Evolutionary conservation across 2,113 vertebrate species (phyloP).

Genomic region (Nycticebus coucang): DNA sequence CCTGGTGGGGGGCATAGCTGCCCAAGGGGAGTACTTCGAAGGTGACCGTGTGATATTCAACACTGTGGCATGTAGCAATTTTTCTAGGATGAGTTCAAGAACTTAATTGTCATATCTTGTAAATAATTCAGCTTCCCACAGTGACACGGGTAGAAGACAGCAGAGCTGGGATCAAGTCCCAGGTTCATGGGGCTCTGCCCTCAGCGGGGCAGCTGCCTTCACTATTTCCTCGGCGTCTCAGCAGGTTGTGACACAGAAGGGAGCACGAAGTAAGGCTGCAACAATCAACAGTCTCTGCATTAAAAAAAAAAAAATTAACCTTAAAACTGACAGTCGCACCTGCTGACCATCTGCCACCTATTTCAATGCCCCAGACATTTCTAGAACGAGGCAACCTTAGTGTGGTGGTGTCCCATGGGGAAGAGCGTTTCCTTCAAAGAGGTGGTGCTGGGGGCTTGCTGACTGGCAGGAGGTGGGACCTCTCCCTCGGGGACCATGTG

Average conservation of each 20-base stretch:
- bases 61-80: too few species aligned
- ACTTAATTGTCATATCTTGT: too few species aligned
- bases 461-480: too few species aligned
- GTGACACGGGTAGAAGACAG: too few species aligned
- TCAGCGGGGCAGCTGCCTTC: too few species aligned
- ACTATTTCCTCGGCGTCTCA: accelerated
- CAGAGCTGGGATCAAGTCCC: not conserved
- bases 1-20: too few species aligned
- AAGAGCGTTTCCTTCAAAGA: not conserved
- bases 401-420: accelerated
- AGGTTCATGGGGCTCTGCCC: not conserved
- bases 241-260: accelerated
- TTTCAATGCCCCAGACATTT: not conserved
- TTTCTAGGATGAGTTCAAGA: too few species aligned
- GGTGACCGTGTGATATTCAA: too few species aligned
- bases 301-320: not conserved
- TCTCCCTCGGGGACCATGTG: not conserved
- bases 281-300: accelerated
- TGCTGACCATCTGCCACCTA: too few species aligned
- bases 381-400: not conserved
- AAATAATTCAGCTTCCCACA: not conserved
- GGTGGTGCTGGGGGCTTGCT: accelerated
- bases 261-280: too few species aligned
- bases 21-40: too few species aligned
- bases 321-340: not conserved